Evolutionary conservation across 2,797 vertebrate species (phyloP).

Genomic region (Sphaeramia orbicularis): DNA sequence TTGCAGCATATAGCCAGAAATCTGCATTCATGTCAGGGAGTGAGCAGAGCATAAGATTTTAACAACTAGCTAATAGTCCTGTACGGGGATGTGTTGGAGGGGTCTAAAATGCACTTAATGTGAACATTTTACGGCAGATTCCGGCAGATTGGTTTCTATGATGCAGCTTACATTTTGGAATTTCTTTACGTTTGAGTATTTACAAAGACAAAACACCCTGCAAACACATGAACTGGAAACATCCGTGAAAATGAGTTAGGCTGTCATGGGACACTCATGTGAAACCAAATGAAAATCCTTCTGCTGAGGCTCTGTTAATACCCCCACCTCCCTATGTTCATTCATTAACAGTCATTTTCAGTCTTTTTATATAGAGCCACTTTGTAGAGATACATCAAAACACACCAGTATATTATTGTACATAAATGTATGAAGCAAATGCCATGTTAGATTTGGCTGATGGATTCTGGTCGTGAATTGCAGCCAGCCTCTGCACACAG

Average conservation of each 20-base stretch:
- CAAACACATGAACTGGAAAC: too few relatives aligned
- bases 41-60: constrained; percentile 50
- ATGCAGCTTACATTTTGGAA: background rate
- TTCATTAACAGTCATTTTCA: too few relatives aligned
- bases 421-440: background rate
- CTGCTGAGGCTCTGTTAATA: too few relatives aligned
- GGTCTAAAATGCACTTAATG: constrained; percentile 10
- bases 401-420: background rate
- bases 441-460: background rate
- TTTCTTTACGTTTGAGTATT: constrained; percentile 3
- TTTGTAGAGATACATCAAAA: too few relatives aligned
- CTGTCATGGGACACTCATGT: background rate
- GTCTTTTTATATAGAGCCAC: too few relatives aligned
- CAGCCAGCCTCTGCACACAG: background rate
- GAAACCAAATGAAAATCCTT: too few relatives aligned
- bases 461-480: background rate
- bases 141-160: constrained; percentile 10
- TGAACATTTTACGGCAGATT: constrained; percentile 29
- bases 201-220: background rate
- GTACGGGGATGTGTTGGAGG: background rate
- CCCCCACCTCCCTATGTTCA: too few relatives aligned
- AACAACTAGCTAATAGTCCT: constrained; percentile 61
- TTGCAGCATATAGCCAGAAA: constrained; percentile 64
- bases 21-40: constrained; percentile 68
- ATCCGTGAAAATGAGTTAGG: background rate